Percentiles rank a stretch among this genome's conserved stretches.
Evolutionary conservation across 2,888 invertebrate genomes (phyloP).

Genomic region (Hydrotaea cyrtoneurina): DNA sequence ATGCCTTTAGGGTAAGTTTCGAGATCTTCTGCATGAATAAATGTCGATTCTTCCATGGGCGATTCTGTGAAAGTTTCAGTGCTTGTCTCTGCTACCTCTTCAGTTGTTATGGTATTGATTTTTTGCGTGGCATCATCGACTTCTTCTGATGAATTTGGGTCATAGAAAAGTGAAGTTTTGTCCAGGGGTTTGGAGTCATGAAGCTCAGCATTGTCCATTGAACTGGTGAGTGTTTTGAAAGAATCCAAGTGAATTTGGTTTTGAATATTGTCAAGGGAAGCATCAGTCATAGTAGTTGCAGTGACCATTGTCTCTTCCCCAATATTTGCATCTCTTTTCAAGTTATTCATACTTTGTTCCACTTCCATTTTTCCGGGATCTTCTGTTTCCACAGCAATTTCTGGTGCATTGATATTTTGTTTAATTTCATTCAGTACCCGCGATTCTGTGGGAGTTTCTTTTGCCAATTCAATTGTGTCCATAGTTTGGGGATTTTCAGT

Average conservation of each 20-base stretch:
- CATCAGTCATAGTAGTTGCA: not conserved
- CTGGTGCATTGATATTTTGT: not conserved
- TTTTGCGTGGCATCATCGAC: constrained; percentile 41
- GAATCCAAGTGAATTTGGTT: not conserved
- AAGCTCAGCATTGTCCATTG: not conserved
- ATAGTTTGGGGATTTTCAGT: not conserved
- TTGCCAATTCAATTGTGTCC: not conserved
- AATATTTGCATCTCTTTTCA: not conserved
- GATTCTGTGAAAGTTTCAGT: no score
- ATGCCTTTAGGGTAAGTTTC: no score
- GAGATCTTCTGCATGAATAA: no score
- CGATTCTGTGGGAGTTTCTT: not conserved
- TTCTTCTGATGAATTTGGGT: not conserved
- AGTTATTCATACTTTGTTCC: not conserved
- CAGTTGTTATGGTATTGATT: not conserved
- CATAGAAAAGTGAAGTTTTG: not conserved
- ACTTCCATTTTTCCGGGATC: no score
- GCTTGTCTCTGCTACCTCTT: no score
- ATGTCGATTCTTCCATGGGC: no score
- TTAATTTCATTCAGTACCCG: not conserved
- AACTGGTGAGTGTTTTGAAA: not conserved
- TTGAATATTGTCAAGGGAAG: not conserved
- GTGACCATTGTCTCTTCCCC: not conserved
- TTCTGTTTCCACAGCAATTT: no score
- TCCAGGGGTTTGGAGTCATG: not conserved